Percentiles rank a stretch among this genome's conserved stretches.
These are phyloP conservation scores for Leucosticte australis DNA, from an alignment of 2,113 vertebrate species.

Conservation along the genomic window DNA sequence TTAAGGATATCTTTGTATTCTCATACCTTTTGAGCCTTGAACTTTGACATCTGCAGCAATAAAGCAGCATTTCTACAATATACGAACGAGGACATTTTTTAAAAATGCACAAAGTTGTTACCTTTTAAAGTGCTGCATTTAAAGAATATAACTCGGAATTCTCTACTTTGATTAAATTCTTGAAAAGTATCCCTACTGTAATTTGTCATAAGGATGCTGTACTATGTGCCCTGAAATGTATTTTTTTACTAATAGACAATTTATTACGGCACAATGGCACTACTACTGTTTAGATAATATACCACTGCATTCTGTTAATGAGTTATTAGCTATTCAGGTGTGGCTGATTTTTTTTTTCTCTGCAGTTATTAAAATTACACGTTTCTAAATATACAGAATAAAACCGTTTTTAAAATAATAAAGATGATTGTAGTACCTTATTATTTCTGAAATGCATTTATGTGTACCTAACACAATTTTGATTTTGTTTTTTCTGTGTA, in stretches of 20 bases:
- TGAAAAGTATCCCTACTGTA: constrained; percentile 91
- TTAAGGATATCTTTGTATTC: constrained; percentile 98
- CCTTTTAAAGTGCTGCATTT: constrained; percentile 98
- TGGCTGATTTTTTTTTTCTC: constrained; percentile 89
- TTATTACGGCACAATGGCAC: constrained; percentile 99
- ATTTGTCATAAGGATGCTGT: constrained; percentile 99
- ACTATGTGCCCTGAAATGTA: constrained; percentile 99
- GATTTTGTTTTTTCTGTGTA: neutral
- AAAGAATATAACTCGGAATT: constrained; percentile 86
- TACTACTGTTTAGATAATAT: constrained; percentile 93
- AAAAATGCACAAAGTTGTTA: constrained; percentile 91
- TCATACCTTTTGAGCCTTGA: constrained; percentile 98
- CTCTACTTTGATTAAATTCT: constrained; percentile 89
- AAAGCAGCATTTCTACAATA: constrained; percentile 95
- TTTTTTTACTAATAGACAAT: constrained; percentile 99
- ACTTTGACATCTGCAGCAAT: constrained; percentile 95
- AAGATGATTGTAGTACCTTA: constrained; percentile 62
- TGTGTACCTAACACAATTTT: neutral
- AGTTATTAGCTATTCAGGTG: constrained; percentile 86
- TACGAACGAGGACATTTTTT: constrained; percentile 91
- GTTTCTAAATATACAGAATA: constrained; percentile 99
- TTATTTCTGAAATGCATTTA: constrained; percentile 62
- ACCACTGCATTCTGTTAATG: constrained; percentile 93
- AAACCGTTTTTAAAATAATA: constrained; percentile 98
- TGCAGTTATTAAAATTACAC: constrained; percentile 86